A percentile compares a stretch with the other conserved stretches of the same genome.
Conservation (phyloP, 2,797 vertebrate species). For the Bryconaethiops microstoma region DNA sequence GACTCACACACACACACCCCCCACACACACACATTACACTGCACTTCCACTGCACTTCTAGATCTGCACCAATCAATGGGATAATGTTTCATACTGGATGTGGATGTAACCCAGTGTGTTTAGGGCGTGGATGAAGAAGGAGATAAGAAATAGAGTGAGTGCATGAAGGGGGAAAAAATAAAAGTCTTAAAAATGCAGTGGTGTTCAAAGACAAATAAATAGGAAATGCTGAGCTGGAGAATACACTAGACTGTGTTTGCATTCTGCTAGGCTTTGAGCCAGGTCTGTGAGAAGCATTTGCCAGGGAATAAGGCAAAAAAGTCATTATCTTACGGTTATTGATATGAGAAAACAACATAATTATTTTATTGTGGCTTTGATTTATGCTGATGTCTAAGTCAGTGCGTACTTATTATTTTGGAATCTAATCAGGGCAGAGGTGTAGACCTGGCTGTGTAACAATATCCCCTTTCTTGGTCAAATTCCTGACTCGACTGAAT, state of each 20-base stretch:
- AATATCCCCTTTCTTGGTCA: not conserved
- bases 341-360: constrained; percentile 19
- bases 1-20: too few species aligned
- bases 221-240: constrained; percentile 56
- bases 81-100: constrained; percentile 49
- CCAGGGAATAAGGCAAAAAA: constrained; percentile 16
- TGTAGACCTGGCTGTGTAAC: not conserved
- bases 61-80: constrained; percentile 50
- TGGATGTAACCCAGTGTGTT: constrained; percentile 19
- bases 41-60: constrained; percentile 15
- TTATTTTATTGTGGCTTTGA: constrained; percentile 18
- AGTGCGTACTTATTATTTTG: constrained; percentile 20
- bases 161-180: constrained; percentile 19
- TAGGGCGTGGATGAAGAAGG: not conserved
- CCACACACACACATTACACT: too few species aligned
- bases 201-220: constrained; percentile 53
- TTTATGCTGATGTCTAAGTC: constrained; percentile 20
- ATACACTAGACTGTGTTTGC: constrained; percentile 42
- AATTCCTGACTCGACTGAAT: not conserved
- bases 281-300: constrained; percentile 37
- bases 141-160: constrained; percentile 7
- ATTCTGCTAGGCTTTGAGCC: constrained; percentile 33
- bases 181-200: constrained; percentile 51
- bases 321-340: constrained; percentile 18
- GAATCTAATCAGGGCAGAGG: constrained; percentile 5